Conservation (phyloP, 2,113 vertebrate genomes). For the Dipodomys ordii region DNA sequence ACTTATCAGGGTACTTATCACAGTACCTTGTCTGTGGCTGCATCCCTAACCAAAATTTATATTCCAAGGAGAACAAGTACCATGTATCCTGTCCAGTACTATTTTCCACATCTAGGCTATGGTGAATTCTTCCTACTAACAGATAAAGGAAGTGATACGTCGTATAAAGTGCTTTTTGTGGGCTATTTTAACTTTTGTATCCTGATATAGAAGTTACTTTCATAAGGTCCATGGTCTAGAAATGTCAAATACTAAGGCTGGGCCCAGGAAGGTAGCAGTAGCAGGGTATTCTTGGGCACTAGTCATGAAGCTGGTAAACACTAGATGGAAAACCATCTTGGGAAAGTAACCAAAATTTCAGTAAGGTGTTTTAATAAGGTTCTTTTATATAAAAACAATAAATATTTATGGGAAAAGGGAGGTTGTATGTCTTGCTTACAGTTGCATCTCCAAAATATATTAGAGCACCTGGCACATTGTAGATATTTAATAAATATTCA, state of each 20-base stretch:
- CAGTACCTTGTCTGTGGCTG: not conserved
- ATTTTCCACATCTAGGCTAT: not conserved
- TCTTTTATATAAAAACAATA: not conserved
- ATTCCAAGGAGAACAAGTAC: not conserved
- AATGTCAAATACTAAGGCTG: not conserved
- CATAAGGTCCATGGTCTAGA: not conserved
- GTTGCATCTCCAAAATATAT: not conserved
- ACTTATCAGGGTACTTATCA: not conserved
- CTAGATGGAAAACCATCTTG: not conserved
- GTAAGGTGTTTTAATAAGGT: not conserved
- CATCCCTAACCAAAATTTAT: not conserved
- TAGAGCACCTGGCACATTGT: not conserved
- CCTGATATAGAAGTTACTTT: not conserved
- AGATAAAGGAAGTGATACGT: not conserved
- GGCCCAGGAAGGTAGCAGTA: not conserved
- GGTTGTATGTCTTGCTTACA: not conserved
- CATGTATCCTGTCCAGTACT: not conserved
- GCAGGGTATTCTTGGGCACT: not conserved
- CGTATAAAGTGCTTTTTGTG: not conserved
- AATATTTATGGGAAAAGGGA: not conserved
- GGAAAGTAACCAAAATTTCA: not conserved
- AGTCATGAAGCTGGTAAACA: not conserved
- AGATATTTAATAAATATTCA: conserved; percentile 9
- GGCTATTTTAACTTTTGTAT: not conserved
- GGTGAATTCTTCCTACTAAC: not conserved